Conservation (phyloP, 2,113 vertebrate species). For the Tragelaphus scriptus region DNA sequence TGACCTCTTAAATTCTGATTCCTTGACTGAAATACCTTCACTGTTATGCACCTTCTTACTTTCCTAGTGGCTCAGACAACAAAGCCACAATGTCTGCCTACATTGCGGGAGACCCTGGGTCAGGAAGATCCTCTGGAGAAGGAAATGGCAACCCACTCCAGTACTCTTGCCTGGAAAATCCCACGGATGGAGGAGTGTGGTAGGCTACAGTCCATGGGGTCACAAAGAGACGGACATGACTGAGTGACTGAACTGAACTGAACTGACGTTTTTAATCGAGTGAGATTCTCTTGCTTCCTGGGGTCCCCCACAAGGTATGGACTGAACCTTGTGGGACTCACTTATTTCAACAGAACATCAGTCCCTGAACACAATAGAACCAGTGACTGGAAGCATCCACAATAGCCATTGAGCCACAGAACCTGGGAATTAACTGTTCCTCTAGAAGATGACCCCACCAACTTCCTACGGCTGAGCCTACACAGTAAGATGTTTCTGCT, state of each 20-base stretch:
- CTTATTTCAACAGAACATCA: not conserved
- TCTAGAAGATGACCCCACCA: not conserved
- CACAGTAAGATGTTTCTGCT: fast-evolving
- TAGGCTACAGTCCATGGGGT: not conserved
- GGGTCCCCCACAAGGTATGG: not conserved
- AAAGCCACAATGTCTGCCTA: not conserved
- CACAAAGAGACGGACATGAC: fast-evolving
- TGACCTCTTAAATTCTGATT: not conserved
- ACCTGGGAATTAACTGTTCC: not conserved
- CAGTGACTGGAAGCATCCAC: not conserved
- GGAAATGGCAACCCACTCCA: not conserved
- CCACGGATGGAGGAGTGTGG: fast-evolving
- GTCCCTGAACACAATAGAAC: not conserved
- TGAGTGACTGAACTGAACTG: not conserved
- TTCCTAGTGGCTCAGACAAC: not conserved
- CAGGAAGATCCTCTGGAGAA: not conserved
- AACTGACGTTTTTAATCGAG: not conserved
- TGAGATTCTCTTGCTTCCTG: not conserved
- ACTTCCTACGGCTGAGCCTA: fast-evolving
- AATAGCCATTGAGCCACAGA: not conserved
- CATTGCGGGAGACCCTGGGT: not conserved
- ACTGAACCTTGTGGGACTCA: not conserved
- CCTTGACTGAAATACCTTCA: not conserved
- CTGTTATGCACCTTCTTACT: not conserved
- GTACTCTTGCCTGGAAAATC: not conserved